Conservation (phyloP, 2,113 vertebrate genomes). For the Microcebus griseorufus region DNA sequence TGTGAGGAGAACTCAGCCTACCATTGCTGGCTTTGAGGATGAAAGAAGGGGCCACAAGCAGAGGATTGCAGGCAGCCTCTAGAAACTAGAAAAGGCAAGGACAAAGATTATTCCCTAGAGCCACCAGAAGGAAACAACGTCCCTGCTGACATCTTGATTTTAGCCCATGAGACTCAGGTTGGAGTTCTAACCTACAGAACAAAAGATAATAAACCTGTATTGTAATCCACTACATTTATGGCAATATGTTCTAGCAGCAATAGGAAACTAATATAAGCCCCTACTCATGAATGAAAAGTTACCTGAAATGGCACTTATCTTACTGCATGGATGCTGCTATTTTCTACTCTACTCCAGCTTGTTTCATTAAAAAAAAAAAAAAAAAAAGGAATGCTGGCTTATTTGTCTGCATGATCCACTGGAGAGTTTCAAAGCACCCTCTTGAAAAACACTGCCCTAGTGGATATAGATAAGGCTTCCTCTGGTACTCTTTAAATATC, state of each 20-base stretch:
- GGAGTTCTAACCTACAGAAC: not conserved
- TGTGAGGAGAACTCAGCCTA: not conserved
- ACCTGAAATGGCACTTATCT: not conserved
- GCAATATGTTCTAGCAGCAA: not conserved
- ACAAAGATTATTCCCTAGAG: not conserved
- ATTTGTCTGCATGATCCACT: not conserved
- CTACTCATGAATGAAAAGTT: not conserved
- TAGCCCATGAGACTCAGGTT: not conserved
- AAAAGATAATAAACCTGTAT: not conserved
- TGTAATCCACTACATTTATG: not conserved
- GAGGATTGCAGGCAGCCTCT: not conserved
- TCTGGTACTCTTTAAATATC: not conserved
- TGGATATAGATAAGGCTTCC: not conserved
- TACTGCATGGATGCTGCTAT: not conserved
- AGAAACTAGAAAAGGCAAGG: not conserved
- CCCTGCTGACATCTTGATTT: not conserved
- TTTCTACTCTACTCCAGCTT: not conserved
- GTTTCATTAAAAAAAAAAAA: not conserved
- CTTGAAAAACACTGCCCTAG: not conserved
- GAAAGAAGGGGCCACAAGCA: rapidly evolving
- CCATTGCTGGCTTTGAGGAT: not conserved
- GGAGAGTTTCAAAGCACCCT: not conserved
- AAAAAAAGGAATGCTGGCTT: not conserved
- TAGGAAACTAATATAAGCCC: not conserved
- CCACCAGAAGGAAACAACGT: not conserved